Evolutionary conservation across 2,113 vertebrate species (phyloP), one percentile per base, ranked within the genome.

Genomic region (Grammomys dolichurus): DNA sequence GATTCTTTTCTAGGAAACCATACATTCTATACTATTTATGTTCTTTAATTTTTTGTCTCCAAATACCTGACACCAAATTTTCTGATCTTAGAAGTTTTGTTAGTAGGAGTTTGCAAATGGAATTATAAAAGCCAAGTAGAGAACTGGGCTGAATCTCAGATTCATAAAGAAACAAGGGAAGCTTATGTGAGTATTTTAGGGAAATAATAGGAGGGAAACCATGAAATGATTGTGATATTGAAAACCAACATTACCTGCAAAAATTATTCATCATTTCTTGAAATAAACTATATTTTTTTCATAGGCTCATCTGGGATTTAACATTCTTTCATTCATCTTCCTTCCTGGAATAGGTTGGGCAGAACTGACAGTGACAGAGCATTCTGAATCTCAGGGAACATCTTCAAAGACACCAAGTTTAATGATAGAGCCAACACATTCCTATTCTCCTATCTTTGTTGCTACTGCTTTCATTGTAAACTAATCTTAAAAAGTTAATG

Each of bases 401-500:
- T 76, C 73, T 7, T 10, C 48, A 90, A 60, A 88, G 84, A 9
- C 95, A 87, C 89, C n/a, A 84, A 93, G 60, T 93, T 96, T 94
- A 95, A 92, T 84, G 92, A 86, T 82, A 90, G 43, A 95, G 63
- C 26, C 80, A 75, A 40, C 17, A 91, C 33, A 22, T 82, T 73
- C 8, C n/a, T 89, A 67, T 51, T 95, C 56, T 89, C 22, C 0
- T 91, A 89, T 95, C 88, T 72, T 87, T 24, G 70, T 88, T 73
- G n/a, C 90, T 97, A 48, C 48, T 92, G 48, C 31, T 93, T 95
- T 89, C 67, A 95, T 87, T 69, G 94, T 82, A 91, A 95, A 92
- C 67, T 94, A 97, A 95, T 97, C 90, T 95, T 96, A 88, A 88
- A 92, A 60, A 77, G 77, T 96, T 95, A 96, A 94, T 87, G 48